phyloP scores from a whole-genome alignment of 2,888 invertebrate genomes.

The Hirtodrosophila cameraria region DNA sequence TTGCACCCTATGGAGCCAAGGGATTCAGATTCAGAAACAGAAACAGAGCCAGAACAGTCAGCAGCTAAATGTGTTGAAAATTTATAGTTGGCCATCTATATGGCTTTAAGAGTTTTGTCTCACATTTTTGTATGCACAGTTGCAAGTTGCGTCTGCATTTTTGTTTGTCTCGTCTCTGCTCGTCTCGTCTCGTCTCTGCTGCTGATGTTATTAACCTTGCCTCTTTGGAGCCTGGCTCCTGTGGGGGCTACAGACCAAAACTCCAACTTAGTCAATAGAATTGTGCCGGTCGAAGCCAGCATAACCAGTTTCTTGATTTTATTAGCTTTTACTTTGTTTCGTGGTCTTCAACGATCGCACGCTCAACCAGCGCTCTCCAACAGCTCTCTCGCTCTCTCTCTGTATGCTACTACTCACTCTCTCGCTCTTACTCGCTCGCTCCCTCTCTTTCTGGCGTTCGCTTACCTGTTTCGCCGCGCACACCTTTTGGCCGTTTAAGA shows the following conservation, averaged over 20 bases:
- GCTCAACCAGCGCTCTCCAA: slow-evolving; percentile 24
- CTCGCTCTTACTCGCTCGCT: background rate
- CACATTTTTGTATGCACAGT: slow-evolving; percentile 59
- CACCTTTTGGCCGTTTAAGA: slow-evolving; percentile 60
- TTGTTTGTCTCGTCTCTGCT: slow-evolving; percentile 2
- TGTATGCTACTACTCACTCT: too few relatives aligned
- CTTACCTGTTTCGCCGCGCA: slow-evolving; percentile 25
- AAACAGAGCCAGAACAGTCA: background rate
- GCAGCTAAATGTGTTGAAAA: slow-evolving; percentile 9
- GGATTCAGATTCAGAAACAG: background rate
- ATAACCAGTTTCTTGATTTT: slow-evolving; percentile 62
- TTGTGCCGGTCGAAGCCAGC: slow-evolving; percentile 51
- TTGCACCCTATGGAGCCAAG: slow-evolving; percentile 36
- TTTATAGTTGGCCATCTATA: slow-evolving; percentile 22
- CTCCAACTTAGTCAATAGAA: slow-evolving; percentile 51
- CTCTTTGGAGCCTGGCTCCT: slow-evolving; percentile 29
- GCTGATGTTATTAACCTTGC: slow-evolving; percentile 64
- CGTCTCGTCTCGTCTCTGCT: background rate
- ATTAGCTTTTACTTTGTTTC: slow-evolving; percentile 58
- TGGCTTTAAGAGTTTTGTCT: slow-evolving; percentile 21
- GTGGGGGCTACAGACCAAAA: slow-evolving; percentile 41
- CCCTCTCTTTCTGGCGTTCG: slow-evolving; percentile 2
- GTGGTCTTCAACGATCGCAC: slow-evolving; percentile 17
- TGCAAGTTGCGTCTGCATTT: slow-evolving; percentile 51
- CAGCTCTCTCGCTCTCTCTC: slow-evolving; percentile 13